Evolutionary conservation across 2,888 invertebrate species (phyloP), one percentile per base, ranked within the genome.

Genomic region (Andrena chrysosceles): DNA sequence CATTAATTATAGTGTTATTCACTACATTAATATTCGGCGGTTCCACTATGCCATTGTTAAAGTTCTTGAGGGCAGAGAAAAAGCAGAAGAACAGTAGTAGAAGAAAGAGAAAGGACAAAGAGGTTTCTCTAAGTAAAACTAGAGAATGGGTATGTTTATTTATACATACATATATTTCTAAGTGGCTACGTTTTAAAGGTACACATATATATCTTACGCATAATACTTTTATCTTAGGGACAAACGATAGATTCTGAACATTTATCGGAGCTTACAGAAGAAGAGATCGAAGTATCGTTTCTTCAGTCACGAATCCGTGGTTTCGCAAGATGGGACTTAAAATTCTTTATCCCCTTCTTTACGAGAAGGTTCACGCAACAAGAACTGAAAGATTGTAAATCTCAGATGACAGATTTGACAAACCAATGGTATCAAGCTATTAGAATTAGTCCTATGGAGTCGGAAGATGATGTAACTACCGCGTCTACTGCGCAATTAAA

Each of bases 391-490:
- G 99, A 99, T 94, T 99, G 99, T 92, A 98, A 98, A 94, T 98
- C 97, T 88, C 99, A 99, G 95, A 99, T 99, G 98, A 98, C 98
- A 1, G 98, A 98, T 94, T 95, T 99, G 86, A 99, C 99, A 0
- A 98, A 99, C 93, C 98, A 99, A 93, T 99, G 99, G 99, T 99
- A 99, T 94, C 98, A 99, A 93, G 99, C 99, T 0, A 98, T 99
- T 88, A 95, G 98, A 81, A 97, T 98, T 91, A 97, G 97, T 66
- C 98, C 98, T 10, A 96, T 97, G 84, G 97, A 98, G 90, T 97
- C 97, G 42, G 98, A 98, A 62, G 97, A 97, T 77, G 97, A 97
- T 81, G 96, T 92, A 54, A 92, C 93, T 16, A 92, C 91, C 4
- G 91, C 92, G 1, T 93, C 93, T 52, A 93, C 92, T 10, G 91